Evolutionary conservation across 2,797 vertebrate genomes (phyloP), one percentile per base, ranked within the genome.

Genomic region (Botia kubotai): DNA sequence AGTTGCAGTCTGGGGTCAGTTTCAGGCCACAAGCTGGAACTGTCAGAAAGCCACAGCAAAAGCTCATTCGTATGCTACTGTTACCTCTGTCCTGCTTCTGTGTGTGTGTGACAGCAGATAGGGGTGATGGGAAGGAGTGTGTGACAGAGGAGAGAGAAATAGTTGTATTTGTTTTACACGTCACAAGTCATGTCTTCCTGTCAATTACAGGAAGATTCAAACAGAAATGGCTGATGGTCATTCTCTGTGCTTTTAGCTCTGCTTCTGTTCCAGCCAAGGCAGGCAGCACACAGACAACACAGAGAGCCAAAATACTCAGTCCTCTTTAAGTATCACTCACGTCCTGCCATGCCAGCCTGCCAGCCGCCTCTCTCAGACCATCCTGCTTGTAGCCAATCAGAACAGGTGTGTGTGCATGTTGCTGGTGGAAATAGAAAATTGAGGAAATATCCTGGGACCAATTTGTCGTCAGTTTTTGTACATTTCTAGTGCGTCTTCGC

Each of bases 151-250:
- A 6, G 39, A 39, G 77, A 43, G 69, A 2, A 11, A 65, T 48
- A 33, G 33, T n/a, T 57, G 46, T 21, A 50, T 50, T 33, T 2
- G 2, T 2, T 68, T 23, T 14, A 55, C 36, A 14, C 29, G 12
- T 29, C 12, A 62, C 13, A 1, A 0, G n/a, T 71, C 67, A 21
- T n/a, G 6, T 80, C 50, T 46, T 72, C 17, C 39, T 73, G 17
- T 8, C 62, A 57, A 13, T 68, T 60, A 76, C 76, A 62, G 55
- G 48, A 63, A 29, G 50, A 69, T 46, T 26, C 72, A 72, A 83
- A 70, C 33, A 33, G 83, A 50, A 11, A 55, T 73, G 78, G 58
- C 84, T 88, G 84, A 87, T 86, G 88, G 83, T 79, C 58, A 50
- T 57, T 73, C 79, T 57, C 75, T 72, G 50, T 62, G 72, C 67